Evolutionary conservation across 2,888 invertebrate genomes (phyloP).

Genomic region (Drosophila pegasa): DNA sequence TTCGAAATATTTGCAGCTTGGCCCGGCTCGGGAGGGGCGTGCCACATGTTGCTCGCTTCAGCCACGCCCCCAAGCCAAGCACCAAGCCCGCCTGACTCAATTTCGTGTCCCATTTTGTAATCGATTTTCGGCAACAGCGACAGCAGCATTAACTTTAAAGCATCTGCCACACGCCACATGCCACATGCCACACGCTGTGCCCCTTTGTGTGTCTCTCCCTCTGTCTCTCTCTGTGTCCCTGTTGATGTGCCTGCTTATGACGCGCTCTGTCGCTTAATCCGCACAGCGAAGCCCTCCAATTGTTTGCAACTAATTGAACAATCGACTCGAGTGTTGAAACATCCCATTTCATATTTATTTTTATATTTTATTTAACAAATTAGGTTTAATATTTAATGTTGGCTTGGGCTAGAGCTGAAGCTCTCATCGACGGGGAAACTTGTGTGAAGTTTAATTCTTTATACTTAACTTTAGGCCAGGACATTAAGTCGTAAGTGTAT

Average conservation of each 20-base stretch:
- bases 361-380: background rate
- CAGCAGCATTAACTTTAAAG: slow-evolving; percentile 51
- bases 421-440: too few relatives aligned
- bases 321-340: background rate
- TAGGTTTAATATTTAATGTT: background rate
- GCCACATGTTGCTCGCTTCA: slow-evolving; percentile 11
- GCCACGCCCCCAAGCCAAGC: slow-evolving; percentile 9
- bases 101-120: slow-evolving; percentile 43
- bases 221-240: slow-evolving; percentile 1
- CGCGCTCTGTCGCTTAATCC: slow-evolving; percentile 24
- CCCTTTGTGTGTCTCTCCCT: slow-evolving; percentile 2
- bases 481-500: too few relatives aligned
- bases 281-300: slow-evolving; percentile 13
- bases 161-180: slow-evolving; percentile 19
- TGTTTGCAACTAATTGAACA: slow-evolving; percentile 2
- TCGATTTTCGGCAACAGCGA: slow-evolving; percentile 64
- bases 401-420: too few relatives aligned
- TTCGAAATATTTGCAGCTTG: slow-evolving; percentile 6
- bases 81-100: slow-evolving; percentile 22
- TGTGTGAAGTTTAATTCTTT: too few relatives aligned
- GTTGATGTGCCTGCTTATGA: slow-evolving; percentile 15
- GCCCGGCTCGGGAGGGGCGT: too few relatives aligned
- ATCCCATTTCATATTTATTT: background rate
- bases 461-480: too few relatives aligned
- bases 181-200: background rate